Evolutionary conservation across 2,888 invertebrate genomes (phyloP).

Genomic region (Pyralis farinalis): DNA sequence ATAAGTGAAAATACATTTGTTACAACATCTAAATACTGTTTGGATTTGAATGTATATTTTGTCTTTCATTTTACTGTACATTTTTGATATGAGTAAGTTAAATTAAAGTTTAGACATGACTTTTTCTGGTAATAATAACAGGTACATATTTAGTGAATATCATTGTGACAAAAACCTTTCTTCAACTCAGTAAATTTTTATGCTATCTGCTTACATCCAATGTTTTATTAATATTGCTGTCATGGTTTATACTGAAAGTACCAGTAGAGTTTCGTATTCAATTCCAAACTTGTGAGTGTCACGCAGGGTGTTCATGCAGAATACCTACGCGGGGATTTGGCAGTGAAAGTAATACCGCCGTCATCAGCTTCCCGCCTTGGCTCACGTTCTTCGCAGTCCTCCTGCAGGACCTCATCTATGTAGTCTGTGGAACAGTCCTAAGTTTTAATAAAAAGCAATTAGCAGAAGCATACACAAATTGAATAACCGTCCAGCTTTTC

Average conservation of each 20-base stretch:
- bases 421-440: constrained; percentile 82
- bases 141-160: no score
- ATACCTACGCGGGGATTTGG: constrained; percentile 92
- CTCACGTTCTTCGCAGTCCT: constrained; percentile 74
- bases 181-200: no score
- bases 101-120: no score
- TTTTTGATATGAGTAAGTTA: no score
- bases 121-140: no score
- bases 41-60: constrained; percentile 45
- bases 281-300: constrained; percentile 54
- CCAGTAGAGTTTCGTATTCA: constrained; percentile 40
- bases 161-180: no score
- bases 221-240: no score
- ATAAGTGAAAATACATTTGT: constrained; percentile 36
- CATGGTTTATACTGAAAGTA: no score
- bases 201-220: no score
- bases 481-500: constrained; percentile 5
- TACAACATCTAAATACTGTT: constrained; percentile 46
- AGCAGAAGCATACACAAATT: no score
- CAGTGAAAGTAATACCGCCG: constrained; percentile 94
- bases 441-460: no score
- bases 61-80: constrained; percentile 1
- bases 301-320: constrained; percentile 61
- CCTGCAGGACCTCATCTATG: constrained; percentile 90
- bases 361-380: constrained; percentile 85